These are phyloP conservation scores for Tauraco erythrolophus DNA, from an alignment of 2,113 vertebrate species.

Conservation along the genomic window DNA sequence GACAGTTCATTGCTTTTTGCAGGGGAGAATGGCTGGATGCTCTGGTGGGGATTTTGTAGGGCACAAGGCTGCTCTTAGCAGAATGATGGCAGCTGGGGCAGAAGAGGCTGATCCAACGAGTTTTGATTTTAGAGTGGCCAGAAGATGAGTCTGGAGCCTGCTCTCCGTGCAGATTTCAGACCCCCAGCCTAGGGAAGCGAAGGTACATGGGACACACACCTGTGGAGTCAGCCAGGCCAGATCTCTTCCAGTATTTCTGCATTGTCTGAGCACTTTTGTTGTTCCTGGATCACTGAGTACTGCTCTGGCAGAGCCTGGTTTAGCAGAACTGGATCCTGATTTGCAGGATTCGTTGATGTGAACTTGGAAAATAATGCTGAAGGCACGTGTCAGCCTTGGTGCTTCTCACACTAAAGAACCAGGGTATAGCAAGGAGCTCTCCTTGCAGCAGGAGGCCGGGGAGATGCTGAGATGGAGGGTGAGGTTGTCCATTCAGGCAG, in stretches of 20 bases:
- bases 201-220: accelerated
- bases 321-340: background rate
- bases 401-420: background rate
- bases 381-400: accelerated
- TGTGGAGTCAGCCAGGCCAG: background rate
- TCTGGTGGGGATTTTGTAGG: background rate
- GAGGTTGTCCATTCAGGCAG: background rate
- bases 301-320: background rate
- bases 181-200: background rate
- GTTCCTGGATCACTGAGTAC: background rate
- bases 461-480: accelerated
- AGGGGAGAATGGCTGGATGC: background rate
- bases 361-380: background rate
- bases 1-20: background rate
- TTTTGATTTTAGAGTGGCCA: background rate
- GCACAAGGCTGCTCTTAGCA: background rate
- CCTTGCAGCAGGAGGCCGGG: background rate
- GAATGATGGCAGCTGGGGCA: background rate
- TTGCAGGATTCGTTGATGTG: background rate
- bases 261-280: background rate
- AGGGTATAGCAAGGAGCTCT: background rate
- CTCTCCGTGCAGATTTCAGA: accelerated
- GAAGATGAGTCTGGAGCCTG: background rate
- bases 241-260: background rate
- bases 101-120: background rate